Evolutionary conservation across 2,797 vertebrate genomes (phyloP).

Genomic region (Enteromius fasciolatus): DNA sequence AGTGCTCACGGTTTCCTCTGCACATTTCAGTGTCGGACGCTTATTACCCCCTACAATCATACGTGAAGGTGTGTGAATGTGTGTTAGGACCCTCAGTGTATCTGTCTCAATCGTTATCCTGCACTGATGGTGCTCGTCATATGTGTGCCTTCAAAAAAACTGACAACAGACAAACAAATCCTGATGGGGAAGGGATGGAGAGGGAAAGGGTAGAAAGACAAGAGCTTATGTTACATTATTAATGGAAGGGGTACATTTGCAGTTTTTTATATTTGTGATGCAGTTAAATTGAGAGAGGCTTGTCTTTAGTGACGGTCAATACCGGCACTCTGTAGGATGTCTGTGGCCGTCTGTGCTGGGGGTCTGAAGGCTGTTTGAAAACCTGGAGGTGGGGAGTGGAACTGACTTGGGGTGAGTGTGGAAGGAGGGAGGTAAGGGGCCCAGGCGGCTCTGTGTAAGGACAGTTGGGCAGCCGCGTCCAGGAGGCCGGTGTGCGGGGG

Average conservation of each 20-base stretch:
- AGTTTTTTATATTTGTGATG: conserved; percentile 76
- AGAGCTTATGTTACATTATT: conserved; percentile 80
- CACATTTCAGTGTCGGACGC: background rate
- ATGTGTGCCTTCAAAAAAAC: conserved; percentile 64
- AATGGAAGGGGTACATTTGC: conserved; percentile 79
- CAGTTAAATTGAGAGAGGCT: conserved; percentile 64
- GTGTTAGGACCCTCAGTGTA: conserved; percentile 12
- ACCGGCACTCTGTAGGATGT: conserved; percentile 98
- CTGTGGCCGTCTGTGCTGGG: conserved; percentile 95
- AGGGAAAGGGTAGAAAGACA: conserved; percentile 69
- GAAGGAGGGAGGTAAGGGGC: conserved; percentile 87
- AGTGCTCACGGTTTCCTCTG: conserved; percentile 26
- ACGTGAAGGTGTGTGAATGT: background rate
- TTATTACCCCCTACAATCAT: conserved; percentile 12
- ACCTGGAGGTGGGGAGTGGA: conserved; percentile 96
- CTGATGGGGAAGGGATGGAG: conserved; percentile 41
- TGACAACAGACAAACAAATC: conserved; percentile 68
- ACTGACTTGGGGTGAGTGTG: conserved; percentile 89
- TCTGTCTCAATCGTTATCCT: conserved; percentile 18
- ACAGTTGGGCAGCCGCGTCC: conserved; percentile 88
- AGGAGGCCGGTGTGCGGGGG: conserved; percentile 83
- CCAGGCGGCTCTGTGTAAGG: conserved; percentile 97
- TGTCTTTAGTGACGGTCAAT: conserved; percentile 97
- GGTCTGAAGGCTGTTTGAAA: conserved; percentile 99
- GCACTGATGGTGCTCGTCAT: conserved; percentile 9